Evolutionary conservation across 2,797 vertebrate genomes (phyloP).

Genomic region (Chromobotia macracanthus): DNA sequence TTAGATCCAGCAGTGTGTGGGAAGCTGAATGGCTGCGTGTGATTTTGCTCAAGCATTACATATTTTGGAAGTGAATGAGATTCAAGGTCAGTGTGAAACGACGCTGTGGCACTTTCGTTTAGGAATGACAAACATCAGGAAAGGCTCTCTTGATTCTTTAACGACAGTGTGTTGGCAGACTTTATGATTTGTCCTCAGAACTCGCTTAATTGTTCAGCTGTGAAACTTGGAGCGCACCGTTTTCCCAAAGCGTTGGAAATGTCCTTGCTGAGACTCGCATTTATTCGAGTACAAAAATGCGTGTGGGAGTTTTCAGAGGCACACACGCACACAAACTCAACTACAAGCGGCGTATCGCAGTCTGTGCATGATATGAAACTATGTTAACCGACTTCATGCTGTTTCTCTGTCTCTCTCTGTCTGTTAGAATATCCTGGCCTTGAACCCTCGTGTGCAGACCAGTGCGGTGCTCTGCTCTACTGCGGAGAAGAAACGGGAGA

Average conservation of each 20-base stretch:
- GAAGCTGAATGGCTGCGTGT: slow-evolving; percentile 27
- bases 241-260: slow-evolving; percentile 30
- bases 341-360: slow-evolving; percentile 1
- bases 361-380: slow-evolving; percentile 32
- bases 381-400: background rate
- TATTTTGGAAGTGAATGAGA: slow-evolving; percentile 38
- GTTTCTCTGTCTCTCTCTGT: too few relatives aligned
- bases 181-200: slow-evolving; percentile 47
- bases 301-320: slow-evolving; percentile 29
- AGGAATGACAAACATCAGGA: slow-evolving; percentile 38
- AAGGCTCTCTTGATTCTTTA: slow-evolving; percentile 36
- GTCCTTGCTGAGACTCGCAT: slow-evolving; percentile 40
- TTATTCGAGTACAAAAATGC: slow-evolving; percentile 26
- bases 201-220: slow-evolving; percentile 47
- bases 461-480: slow-evolving; percentile 78
- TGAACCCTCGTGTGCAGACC: slow-evolving; percentile 79
- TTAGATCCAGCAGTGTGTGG: background rate
- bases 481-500: slow-evolving; percentile 76
- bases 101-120: slow-evolving; percentile 26
- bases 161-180: slow-evolving; percentile 34
- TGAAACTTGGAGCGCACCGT: slow-evolving; percentile 31
- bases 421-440: slow-evolving; percentile 78
- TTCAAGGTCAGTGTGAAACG: slow-evolving; percentile 50
- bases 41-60: slow-evolving; percentile 26
- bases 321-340: slow-evolving; percentile 18